Evolutionary conservation across 2,888 invertebrate genomes (phyloP), one percentile per base, ranked within the genome.

Genomic region (Ctenicera cuprea): DNA sequence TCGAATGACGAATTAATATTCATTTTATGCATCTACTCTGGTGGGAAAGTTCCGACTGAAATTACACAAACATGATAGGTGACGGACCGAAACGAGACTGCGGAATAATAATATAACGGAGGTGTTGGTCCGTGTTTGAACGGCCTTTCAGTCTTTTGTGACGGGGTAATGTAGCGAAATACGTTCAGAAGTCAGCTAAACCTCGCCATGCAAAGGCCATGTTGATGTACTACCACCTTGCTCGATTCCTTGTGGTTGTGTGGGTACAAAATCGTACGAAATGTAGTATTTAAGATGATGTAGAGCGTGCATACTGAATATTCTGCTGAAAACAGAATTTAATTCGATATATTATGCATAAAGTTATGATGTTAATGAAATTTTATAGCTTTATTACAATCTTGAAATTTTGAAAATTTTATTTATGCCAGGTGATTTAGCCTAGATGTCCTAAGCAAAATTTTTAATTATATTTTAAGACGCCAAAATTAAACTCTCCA

Each of bases 111-210:
- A 80, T 80, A 79, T 80, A 82, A 80, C 80, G 74, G 77, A 80
- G 79, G 81, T 80, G 82, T 78, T 78, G 78, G 80, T 75, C 78
- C 79, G 79, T 82, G 78, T 81, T 82, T 78, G 78, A 79, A 76
- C 75, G 77, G 75, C 79, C 80, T 81, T 79, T 81, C 80, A 77
- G 76, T 71, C 80, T 81, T 82, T 83, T 83, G 83, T 83, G 77
- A 78, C 74, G 75, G 78, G 80, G 82, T 83, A 83, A 83, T 83
- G 83, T 82, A 83, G 77, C 83, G 82, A 80, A 79, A 81, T 82
- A 80, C 79, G 81, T 80, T 80, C 79, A 80, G 80, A 81, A 81
- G 80, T 80, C 80, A 30, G 62, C 62, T 22, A 16, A 30, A 20
- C 37, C n/a, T 26, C 20, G 20, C 22, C 20, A 30, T 20, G 11